phyloP scores from a whole-genome alignment of 2,113 vertebrate species.

The Capreolus pygargus region DNA sequence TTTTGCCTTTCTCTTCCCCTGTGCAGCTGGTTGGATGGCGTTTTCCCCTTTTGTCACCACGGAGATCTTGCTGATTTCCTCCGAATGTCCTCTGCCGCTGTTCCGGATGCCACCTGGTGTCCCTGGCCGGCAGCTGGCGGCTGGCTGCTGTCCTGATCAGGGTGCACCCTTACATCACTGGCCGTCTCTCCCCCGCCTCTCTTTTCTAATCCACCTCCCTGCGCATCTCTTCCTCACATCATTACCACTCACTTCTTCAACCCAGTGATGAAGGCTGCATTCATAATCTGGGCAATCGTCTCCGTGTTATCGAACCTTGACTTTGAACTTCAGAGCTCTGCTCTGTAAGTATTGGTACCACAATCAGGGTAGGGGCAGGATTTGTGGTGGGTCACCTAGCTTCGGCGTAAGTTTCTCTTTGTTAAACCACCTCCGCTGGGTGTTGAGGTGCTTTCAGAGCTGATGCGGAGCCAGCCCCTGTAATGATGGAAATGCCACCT shows the following conservation, averaged over 20 bases:
- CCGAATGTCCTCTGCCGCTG: too few species aligned
- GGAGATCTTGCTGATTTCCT: neutral
- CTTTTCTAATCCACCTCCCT: neutral
- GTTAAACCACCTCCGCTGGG: neutral
- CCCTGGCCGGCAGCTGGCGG: too few species aligned
- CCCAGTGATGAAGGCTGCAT: neutral
- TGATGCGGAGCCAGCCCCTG: neutral
- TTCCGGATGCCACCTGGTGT: fast-evolving
- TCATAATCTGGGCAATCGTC: neutral
- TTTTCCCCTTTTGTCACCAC: neutral
- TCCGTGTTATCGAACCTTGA: neutral
- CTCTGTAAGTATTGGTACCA: neutral
- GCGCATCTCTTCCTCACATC: neutral
- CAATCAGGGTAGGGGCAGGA: neutral
- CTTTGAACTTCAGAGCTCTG: neutral
- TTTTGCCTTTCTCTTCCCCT: neutral
- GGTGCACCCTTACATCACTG: neutral
- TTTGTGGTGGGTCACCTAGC: fast-evolving
- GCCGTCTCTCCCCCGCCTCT: fast-evolving
- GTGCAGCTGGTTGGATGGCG: too few species aligned
- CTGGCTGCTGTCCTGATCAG: neutral
- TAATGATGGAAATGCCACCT: neutral
- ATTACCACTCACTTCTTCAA: neutral
- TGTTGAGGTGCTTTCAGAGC: neutral
- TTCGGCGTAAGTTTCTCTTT: neutral